Percentiles rank a stretch among this genome's conserved stretches.
Conservation (phyloP, 2,113 vertebrate species). For the Pontoporia blainvillei region DNA sequence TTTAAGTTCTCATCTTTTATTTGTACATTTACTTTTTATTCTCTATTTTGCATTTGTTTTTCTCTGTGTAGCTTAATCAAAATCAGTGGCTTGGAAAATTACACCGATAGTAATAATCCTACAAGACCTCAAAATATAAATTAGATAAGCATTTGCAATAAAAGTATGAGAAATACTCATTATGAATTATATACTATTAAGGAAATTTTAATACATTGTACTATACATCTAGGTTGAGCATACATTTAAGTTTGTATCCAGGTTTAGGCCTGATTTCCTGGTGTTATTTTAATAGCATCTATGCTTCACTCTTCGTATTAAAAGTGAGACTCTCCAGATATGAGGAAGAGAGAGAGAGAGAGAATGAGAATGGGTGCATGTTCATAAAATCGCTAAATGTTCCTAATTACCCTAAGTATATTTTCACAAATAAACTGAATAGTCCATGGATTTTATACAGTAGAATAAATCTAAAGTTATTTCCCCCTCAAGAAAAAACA, state of each 20-base stretch:
- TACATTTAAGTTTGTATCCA: background rate
- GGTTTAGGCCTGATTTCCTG: background rate
- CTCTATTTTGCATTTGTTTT: background rate
- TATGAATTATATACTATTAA: background rate
- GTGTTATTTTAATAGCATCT: background rate
- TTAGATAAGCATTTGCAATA: background rate
- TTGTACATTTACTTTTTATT: background rate
- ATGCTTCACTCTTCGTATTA: background rate
- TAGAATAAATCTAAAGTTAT: background rate
- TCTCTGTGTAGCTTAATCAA: background rate
- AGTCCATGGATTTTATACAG: background rate
- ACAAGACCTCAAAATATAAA: background rate
- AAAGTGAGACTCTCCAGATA: background rate
- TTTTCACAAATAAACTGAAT: background rate
- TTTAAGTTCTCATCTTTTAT: background rate
- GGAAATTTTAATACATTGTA: background rate
- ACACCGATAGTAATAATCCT: background rate
- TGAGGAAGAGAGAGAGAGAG: background rate
- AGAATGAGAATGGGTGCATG: background rate
- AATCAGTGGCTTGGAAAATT: background rate
- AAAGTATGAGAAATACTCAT: background rate
- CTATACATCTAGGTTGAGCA: background rate
- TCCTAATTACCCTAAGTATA: background rate
- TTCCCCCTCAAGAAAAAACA: accelerated
- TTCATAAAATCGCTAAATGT: background rate